phyloP scores from a whole-genome alignment of 2,797 vertebrate genomes.

The Semotilus atromaculatus region DNA sequence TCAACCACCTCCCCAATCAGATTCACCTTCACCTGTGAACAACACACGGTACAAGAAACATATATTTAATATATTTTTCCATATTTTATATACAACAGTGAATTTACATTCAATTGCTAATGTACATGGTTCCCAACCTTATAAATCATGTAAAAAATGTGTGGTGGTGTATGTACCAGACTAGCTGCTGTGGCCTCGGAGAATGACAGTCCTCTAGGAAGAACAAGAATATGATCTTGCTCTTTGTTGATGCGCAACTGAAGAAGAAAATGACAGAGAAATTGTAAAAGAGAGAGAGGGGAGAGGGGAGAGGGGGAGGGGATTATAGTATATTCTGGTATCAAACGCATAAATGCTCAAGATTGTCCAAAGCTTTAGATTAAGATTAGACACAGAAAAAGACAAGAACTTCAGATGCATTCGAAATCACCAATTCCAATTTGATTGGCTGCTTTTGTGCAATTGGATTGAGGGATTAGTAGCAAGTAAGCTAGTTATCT shows the following conservation, averaged over 20 bases:
- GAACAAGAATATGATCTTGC: constrained; percentile 93
- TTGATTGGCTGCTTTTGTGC: not conserved
- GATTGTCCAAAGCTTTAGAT: not conserved
- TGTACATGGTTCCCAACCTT: not conserved
- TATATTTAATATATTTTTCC: not conserved
- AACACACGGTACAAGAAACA: constrained; percentile 4
- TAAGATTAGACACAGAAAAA: not conserved
- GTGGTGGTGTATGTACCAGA: constrained; percentile 81
- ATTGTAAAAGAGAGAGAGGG: not conserved
- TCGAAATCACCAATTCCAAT: not conserved
- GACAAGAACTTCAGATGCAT: not conserved
- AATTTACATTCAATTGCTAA: not conserved
- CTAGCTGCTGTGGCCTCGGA: constrained; percentile 93
- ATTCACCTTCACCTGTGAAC: constrained; percentile 90
- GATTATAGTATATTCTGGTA: not conserved
- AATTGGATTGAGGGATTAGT: not conserved
- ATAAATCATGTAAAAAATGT: constrained; percentile 1
- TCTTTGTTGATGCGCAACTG: constrained; percentile 96
- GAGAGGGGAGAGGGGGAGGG: too few species aligned
- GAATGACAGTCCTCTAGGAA: constrained; percentile 93
- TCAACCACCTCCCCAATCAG: constrained; percentile 94
- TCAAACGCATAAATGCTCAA: not conserved
- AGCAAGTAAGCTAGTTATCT: not conserved
- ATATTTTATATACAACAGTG: not conserved
- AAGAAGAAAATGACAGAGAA: constrained; percentile 20